phyloP scores from a whole-genome alignment of 1,140 invertebrate genomes.

The Drosophila pachea region DNA sequence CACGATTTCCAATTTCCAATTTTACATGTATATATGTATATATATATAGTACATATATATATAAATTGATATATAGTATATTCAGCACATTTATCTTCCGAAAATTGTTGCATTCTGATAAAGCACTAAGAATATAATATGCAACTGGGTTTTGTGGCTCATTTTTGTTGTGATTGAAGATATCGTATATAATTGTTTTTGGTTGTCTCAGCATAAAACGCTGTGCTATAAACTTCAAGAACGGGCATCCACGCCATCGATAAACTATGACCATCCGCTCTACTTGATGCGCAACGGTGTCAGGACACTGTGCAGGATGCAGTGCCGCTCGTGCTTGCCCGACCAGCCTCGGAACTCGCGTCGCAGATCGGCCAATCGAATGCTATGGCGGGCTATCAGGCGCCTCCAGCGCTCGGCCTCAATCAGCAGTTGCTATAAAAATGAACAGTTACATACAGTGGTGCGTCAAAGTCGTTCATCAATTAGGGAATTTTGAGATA shows the following conservation, averaged over 20 bases:
- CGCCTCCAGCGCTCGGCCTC: slow-evolving; percentile 76
- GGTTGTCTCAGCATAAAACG: slow-evolving; percentile 73
- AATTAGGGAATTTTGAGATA: slow-evolving; percentile 27
- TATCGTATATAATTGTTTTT: slow-evolving; percentile 61
- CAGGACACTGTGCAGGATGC: slow-evolving; percentile 77
- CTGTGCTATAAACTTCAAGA: slow-evolving; percentile 56
- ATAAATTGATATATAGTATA: slow-evolving; percentile 1
- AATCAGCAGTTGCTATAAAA: slow-evolving; percentile 77
- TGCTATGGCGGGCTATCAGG: slow-evolving; percentile 70
- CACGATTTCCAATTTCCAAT: slow-evolving; percentile 60
- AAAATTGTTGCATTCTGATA: background rate
- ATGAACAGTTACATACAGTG: slow-evolving; percentile 56
- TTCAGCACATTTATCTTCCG: slow-evolving; percentile 10
- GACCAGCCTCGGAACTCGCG: slow-evolving; percentile 78
- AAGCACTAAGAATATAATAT: slow-evolving; percentile 36
- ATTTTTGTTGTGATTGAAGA: slow-evolving; percentile 47
- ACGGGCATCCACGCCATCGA: slow-evolving; percentile 19
- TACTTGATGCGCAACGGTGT: slow-evolving; percentile 75
- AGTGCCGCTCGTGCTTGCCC: slow-evolving; percentile 77
- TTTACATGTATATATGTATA: slow-evolving; percentile 19
- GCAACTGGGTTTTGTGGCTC: slow-evolving; percentile 51
- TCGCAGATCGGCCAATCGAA: slow-evolving; percentile 68
- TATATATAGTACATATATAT: slow-evolving; percentile 23
- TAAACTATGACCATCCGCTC: background rate
- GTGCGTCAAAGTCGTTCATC: slow-evolving; percentile 56